Evolutionary conservation across 2,113 vertebrate species (phyloP).

Genomic region (Butorides virescens): DNA sequence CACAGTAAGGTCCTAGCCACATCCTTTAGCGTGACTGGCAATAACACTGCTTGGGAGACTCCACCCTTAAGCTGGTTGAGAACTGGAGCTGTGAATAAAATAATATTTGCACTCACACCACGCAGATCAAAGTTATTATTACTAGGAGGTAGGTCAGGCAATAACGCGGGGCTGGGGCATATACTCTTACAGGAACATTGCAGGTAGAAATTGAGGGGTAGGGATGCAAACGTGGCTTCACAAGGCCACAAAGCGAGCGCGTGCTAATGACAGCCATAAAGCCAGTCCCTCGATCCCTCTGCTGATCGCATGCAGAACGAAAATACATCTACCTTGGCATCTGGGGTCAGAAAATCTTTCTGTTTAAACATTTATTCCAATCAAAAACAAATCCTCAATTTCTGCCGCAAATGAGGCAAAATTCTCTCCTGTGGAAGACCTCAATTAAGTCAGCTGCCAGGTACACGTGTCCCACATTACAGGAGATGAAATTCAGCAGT

Average conservation of each 20-base stretch:
- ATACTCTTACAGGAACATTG: not conserved
- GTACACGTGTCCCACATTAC: not conserved
- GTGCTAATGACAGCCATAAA: not conserved
- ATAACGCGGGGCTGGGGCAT: fast-evolving
- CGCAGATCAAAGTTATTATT: not conserved
- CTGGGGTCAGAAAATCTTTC: not conserved
- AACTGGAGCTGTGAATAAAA: not conserved
- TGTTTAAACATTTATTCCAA: not conserved
- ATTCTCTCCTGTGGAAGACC: not conserved
- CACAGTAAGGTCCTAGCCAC: slow-evolving; percentile 25
- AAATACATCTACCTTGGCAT: not conserved
- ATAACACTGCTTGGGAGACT: slow-evolving; percentile 8
- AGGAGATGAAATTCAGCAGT: not conserved
- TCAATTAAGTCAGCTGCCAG: not conserved
- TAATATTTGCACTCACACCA: slow-evolving; percentile 26
- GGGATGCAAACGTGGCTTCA: not conserved
- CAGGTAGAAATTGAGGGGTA: slow-evolving; percentile 5
- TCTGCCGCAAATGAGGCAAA: not conserved
- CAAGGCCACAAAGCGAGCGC: not conserved
- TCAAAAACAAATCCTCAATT: not conserved
- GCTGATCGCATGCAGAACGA: not conserved
- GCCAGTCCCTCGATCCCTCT: not conserved
- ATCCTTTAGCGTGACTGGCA: slow-evolving; percentile 11
- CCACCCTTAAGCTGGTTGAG: slow-evolving; percentile 21
- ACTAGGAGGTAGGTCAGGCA: not conserved